Evolutionary conservation across 2,888 invertebrate genomes (phyloP), one percentile per base, ranked within the genome.

Genomic region (Marronus borbonicus): DNA sequence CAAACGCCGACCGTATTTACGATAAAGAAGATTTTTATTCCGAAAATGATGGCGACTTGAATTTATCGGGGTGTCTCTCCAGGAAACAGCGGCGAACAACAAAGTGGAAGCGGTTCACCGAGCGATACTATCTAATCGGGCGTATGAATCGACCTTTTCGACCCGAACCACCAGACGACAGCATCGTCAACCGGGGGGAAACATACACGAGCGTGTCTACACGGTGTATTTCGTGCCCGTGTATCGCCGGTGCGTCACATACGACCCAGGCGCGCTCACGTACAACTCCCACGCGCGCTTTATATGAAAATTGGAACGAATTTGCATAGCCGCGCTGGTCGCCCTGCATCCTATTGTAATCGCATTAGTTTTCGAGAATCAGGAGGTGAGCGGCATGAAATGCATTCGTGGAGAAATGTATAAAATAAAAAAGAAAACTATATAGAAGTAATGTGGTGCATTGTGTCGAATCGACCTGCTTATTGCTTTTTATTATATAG

Each of bases 101-200:
- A 66, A 60, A 68, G 77, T 60, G 28, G 68, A 69, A 68, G 17
- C 69, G 69, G 69, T 77, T 69, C 69, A 50, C 49, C 66, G 55
- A 8, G 44, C 55, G 77, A 77, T 70, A 60, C 24, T 50, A 70
- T 77, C 77, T 77, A 77, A 77, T 77, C 68, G 69, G 36, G 69
- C 68, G 60, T 77, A 77, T 60, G 69, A 77, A 77, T 77, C 69
- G 69, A 62, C 69, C 68, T 77, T 77, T 77, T 69, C 60, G 69
- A 77, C 77, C 69, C 58, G 17, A 60, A 24, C 58, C 69, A 39
- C 55, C 69, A 28, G 60, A 69, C 77, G 69, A 77, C 69, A 77
- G 60, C 66, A 60, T 58, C 69, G 49, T 66, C 31, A 44, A 68
- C 62, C 31, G 31, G 31, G 39, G 52, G 55, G 28, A 7, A 52